Percentiles rank a stretch among this genome's conserved stretches.
These are phyloP conservation scores for Drosophila stalkeri DNA, from an alignment of 2,888 invertebrate genomes.

Conservation along the genomic window DNA sequence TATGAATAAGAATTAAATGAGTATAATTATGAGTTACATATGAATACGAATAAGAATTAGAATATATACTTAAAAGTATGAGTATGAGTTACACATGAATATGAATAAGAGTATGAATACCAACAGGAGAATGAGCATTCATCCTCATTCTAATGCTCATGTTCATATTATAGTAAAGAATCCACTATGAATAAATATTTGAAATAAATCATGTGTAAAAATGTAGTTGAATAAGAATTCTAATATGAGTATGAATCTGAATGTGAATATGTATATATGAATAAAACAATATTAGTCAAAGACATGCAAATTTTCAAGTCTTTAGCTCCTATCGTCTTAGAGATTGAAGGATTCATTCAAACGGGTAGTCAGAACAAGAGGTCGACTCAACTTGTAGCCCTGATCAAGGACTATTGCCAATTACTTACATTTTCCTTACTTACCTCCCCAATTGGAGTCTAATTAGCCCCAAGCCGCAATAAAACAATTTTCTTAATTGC, in stretches of 20 bases:
- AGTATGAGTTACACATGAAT: not conserved
- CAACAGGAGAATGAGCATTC: too few species aligned
- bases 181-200: not conserved
- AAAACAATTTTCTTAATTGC: not conserved
- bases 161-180: too few species aligned
- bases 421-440: too few species aligned
- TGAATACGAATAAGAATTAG: not conserved
- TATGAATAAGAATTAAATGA: not conserved
- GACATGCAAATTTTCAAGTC: too few species aligned
- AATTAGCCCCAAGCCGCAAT: not conserved
- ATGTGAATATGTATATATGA: not conserved
- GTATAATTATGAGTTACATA: too few species aligned
- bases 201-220: too few species aligned
- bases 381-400: too few species aligned
- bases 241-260: not conserved
- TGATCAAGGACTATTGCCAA: too few species aligned
- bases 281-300: not conserved
- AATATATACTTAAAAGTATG: not conserved
- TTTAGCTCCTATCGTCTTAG: too few species aligned
- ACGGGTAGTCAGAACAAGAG: too few species aligned
- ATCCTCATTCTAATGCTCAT: too few species aligned
- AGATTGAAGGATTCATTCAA: too few species aligned
- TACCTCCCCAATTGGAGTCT: not conserved
- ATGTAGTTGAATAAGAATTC: not conserved
- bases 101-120: not conserved